Percentiles rank a stretch among this genome's conserved stretches.
Evolutionary conservation across 2,888 invertebrate species (phyloP).

Genomic region (Hemaris fuciformis): DNA sequence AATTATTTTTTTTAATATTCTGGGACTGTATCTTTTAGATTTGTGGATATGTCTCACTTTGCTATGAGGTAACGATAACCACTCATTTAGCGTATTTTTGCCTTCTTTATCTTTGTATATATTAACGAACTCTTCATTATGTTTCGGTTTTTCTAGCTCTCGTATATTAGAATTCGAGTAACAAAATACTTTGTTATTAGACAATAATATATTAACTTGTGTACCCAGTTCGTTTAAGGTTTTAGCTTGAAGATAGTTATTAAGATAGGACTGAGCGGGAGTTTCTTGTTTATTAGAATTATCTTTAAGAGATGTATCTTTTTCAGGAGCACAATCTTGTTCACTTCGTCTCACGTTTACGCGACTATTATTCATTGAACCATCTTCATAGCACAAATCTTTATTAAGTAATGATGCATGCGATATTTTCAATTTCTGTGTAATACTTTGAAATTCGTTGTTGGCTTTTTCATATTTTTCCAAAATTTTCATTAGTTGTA

Average conservation of each 20-base stretch:
- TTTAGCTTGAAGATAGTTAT: background rate
- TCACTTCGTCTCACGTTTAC: background rate
- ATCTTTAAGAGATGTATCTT: background rate
- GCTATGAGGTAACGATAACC: background rate
- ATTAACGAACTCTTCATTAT: too few species aligned
- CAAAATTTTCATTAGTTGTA: slow-evolving; percentile 41
- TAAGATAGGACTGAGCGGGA: too few species aligned
- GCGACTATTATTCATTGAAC: background rate
- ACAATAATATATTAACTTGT: background rate
- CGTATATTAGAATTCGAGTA: background rate
- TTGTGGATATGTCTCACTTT: background rate
- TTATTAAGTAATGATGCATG: slow-evolving; percentile 18
- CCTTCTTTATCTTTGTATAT: background rate
- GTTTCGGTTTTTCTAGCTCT: background rate
- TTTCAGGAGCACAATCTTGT: too few species aligned
- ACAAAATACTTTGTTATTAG: background rate
- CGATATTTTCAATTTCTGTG: slow-evolving; percentile 34
- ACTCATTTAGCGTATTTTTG: background rate
- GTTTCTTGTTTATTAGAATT: background rate
- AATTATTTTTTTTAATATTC: background rate
- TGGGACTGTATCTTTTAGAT: background rate
- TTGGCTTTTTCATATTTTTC: slow-evolving; percentile 54
- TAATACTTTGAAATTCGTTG: slow-evolving; percentile 44
- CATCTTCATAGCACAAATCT: background rate
- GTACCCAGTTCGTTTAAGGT: background rate